phyloP scores from a whole-genome alignment of 2,797 vertebrate genomes.

The Cuculus canorus region DNA sequence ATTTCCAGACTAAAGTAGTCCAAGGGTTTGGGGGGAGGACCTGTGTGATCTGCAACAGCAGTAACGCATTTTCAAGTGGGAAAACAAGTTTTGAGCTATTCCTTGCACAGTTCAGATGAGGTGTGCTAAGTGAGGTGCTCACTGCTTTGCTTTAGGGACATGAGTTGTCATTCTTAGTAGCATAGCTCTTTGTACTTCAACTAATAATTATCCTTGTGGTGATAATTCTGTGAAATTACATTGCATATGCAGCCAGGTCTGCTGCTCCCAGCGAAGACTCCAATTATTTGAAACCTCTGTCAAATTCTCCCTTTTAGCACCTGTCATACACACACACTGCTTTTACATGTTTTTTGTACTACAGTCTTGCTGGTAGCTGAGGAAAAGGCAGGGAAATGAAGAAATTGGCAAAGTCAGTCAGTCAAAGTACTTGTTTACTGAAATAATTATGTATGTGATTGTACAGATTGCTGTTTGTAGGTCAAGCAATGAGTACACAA shows the following conservation, averaged over 20 bases:
- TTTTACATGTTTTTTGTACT: neutral
- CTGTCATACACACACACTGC: neutral
- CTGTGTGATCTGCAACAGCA: neutral
- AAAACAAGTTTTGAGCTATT: neutral
- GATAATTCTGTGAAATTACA: neutral
- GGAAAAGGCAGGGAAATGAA: neutral
- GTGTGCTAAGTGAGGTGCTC: neutral
- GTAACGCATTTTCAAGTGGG: neutral
- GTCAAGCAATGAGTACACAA: neutral
- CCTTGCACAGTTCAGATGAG: neutral
- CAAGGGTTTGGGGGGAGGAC: neutral
- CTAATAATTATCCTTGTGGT: accelerated
- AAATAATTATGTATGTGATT: neutral
- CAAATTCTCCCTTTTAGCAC: neutral
- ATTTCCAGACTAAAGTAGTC: neutral
- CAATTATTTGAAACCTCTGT: neutral
- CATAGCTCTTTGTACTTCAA: neutral
- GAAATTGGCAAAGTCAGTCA: neutral
- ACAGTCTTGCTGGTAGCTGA: neutral
- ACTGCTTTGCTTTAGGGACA: neutral
- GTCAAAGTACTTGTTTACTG: neutral
- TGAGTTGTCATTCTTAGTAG: neutral
- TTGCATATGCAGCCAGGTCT: neutral
- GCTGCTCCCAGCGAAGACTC: neutral
- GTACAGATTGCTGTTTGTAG: neutral